A percentile compares a stretch with the other conserved stretches of the same genome.
Conservation (phyloP, 1,140 invertebrate genomes). For the Drepana arcuata region DNA sequence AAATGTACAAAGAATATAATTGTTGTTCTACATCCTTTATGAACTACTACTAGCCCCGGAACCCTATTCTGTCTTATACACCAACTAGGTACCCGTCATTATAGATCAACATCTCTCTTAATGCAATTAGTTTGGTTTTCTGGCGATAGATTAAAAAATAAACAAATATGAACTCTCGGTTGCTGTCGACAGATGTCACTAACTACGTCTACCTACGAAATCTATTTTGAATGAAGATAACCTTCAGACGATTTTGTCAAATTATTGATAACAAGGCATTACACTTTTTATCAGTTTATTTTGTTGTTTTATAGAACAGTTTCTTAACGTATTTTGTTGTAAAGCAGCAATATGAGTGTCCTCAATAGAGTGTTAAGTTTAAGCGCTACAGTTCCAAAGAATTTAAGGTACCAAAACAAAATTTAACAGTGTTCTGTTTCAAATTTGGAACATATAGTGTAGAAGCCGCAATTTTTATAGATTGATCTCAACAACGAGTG, state of each 20-base stretch:
- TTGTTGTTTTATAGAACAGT: conserved; percentile 10
- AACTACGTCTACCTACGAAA: conserved; percentile 17
- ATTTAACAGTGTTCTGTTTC: conserved; percentile 19
- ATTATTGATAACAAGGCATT: conserved; percentile 20
- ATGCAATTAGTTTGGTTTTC: too few relatives aligned
- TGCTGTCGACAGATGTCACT: conserved; percentile 46
- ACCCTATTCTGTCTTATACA: too few relatives aligned
- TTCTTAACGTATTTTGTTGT: conserved; percentile 10
- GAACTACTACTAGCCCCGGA: too few relatives aligned
- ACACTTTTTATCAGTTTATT: conserved; percentile 10
- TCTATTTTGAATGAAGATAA: conserved; percentile 65
- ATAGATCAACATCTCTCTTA: too few relatives aligned
- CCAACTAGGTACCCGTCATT: too few relatives aligned
- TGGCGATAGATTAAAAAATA: too few relatives aligned
- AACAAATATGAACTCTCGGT: too few relatives aligned
- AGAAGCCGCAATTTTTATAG: conserved; percentile 39
- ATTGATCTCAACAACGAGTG: conserved; percentile 61
- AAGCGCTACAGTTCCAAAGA: conserved; percentile 42
- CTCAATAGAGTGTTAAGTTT: conserved; percentile 45
- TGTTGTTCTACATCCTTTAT: too few relatives aligned
- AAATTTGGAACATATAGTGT: conserved; percentile 28
- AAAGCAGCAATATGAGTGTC: conserved; percentile 38
- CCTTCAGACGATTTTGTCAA: conserved; percentile 68
- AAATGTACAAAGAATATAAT: too few relatives aligned
- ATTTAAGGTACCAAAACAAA: conserved; percentile 60